A percentile compares a stretch with the other conserved stretches of the same genome.
These are phyloP conservation scores for Lacerta bilineata DNA, from an alignment of 2,797 vertebrate genomes.

Conservation along the genomic window DNA sequence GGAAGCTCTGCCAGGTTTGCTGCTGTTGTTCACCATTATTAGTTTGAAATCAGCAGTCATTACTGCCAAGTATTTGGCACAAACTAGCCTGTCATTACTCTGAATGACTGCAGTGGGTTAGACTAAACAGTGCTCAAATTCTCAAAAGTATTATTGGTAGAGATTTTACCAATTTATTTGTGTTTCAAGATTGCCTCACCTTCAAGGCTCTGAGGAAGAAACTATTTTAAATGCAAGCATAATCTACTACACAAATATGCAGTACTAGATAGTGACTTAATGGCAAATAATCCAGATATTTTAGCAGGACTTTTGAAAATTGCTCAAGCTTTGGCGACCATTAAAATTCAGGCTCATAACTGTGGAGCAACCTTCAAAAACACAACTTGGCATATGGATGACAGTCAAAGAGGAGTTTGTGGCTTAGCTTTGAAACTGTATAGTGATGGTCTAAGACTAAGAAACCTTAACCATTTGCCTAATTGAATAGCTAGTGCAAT, in stretches of 20 bases:
- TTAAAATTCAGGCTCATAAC: not conserved
- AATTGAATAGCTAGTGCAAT: not conserved
- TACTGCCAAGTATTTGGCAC: not conserved
- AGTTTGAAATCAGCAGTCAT: constrained; percentile 52
- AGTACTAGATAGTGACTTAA: not conserved
- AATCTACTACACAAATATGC: not conserved
- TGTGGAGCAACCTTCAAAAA: not conserved
- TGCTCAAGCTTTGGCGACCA: not conserved
- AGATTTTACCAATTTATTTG: constrained; percentile 25
- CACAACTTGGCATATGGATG: not conserved
- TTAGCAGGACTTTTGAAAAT: not conserved
- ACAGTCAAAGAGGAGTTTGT: not conserved
- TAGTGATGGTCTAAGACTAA: not conserved
- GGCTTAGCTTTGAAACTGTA: not conserved
- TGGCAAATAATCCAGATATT: too few species aligned
- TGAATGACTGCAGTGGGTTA: constrained; percentile 51
- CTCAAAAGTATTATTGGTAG: not conserved
- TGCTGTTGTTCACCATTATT: constrained; percentile 47
- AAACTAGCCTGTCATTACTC: constrained; percentile 33
- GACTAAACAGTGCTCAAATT: constrained; percentile 12
- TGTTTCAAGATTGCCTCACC: constrained; percentile 17
- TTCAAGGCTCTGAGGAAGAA: not conserved
- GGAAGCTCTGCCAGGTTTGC: constrained; percentile 48
- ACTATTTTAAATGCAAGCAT: not conserved
- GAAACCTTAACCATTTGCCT: not conserved